A percentile compares a stretch with the other conserved stretches of the same genome.
Conservation (phyloP, 2,113 vertebrate species). For the Fukomys damarensis region DNA sequence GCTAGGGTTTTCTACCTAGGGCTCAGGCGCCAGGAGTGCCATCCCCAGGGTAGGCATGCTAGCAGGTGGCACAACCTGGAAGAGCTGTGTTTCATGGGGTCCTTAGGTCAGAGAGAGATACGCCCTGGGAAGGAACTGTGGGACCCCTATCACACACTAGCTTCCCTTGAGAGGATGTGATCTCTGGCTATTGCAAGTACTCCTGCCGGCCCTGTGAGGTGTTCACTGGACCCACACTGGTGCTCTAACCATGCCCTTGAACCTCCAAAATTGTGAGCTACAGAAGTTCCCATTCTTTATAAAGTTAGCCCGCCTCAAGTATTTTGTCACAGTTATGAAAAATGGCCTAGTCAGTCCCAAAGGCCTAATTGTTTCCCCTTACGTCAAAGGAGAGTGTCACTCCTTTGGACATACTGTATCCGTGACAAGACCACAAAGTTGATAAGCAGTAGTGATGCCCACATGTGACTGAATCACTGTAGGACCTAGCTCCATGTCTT, state of each 20-base stretch:
- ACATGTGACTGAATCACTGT: background rate
- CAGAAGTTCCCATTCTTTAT: background rate
- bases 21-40: background rate
- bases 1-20: background rate
- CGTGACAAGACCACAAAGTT: background rate
- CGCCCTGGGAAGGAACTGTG: background rate
- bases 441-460: background rate
- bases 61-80: background rate
- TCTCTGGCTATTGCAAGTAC: background rate
- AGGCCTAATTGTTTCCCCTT: background rate
- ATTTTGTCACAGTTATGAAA: background rate
- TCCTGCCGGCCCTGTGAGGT: background rate
- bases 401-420: background rate
- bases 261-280: background rate
- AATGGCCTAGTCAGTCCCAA: too few species aligned
- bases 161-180: background rate
- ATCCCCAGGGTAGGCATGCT: background rate
- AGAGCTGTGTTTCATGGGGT: background rate
- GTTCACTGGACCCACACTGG: background rate
- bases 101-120: background rate
- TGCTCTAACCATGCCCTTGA: background rate
- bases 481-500: rapidly evolving
- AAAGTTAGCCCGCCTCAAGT: background rate
- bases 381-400: background rate
- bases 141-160: background rate